Base-by-base conservation (phyloP, 1,140 invertebrate species). In the Apolygus lucorum region DNA sequence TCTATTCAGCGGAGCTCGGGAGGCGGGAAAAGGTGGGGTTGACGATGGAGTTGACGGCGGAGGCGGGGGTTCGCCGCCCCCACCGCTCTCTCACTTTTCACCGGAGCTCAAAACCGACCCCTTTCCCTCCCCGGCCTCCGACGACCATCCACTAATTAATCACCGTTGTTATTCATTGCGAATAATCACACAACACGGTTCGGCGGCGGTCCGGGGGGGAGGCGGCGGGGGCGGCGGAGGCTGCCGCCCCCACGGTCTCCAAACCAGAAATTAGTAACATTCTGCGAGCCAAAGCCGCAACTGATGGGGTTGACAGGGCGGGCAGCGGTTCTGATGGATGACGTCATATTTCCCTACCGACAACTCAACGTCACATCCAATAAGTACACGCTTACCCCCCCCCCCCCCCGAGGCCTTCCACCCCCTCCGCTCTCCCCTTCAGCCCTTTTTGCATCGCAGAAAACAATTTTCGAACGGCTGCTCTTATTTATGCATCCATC, bases 141-240 rank as follows among this genome's bases (percentile, higher is more conserved):
- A 21, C 25, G n/a, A 29, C 27, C 64, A n/a, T 66, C 64, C n/a
- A 66, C 29, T 66, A 68, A 68, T 59, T 28, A 62, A 54, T 68
- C 52, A 62, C 52, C 52, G 67, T 52, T 54, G 67, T 59, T 68
- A 68, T 68, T 68, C 67, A 68, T 68, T 68, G 67, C 67, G 67
- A 68, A 68, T 68, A 68, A 68, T 68, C 67, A 68, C 67, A 68
- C 67, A 68, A 68, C 67, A 68, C 67, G 22, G 52, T n/a, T 22
- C 27, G 52, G 26, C 24, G 26, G 14, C 4, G 27, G 11, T 24
- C 8, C 22, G 63, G 14, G 28, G 28, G 64, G 64, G 27, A 17
- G 62, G 62, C 21, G 34, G 34, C 8, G 34, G 34, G 34, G 8
- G 34, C n/a, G n/a, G n/a, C n/a, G n/a, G n/a, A n/a, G n/a, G n/a